Percentiles rank a stretch among this genome's conserved stretches.
phyloP scores from a whole-genome alignment of 2,797 vertebrate genomes.

The Serranus cabrilla region DNA sequence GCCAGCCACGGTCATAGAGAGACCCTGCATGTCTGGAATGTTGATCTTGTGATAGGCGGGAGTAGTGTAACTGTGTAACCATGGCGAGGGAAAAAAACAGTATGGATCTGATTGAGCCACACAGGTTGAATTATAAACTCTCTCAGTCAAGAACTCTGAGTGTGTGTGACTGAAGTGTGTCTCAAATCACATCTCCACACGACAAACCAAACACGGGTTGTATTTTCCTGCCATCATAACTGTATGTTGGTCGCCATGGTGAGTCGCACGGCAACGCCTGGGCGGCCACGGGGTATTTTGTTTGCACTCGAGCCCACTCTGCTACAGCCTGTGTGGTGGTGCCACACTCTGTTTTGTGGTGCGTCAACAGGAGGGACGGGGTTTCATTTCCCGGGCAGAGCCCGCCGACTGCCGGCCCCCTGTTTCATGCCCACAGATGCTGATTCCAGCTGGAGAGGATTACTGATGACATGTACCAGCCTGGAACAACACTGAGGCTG shows the following conservation, averaged over 20 bases:
- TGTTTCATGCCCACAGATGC: slow-evolving; percentile 64
- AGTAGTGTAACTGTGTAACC: slow-evolving; percentile 43
- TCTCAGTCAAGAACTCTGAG: slow-evolving; percentile 23
- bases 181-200: slow-evolving; percentile 44
- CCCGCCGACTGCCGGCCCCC: slow-evolving; percentile 34
- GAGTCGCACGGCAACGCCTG: slow-evolving; percentile 63
- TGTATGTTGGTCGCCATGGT: slow-evolving; percentile 70
- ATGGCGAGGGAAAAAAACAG: slow-evolving; percentile 31
- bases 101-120: slow-evolving; percentile 50
- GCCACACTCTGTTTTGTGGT: slow-evolving; percentile 48
- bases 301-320: slow-evolving; percentile 59
- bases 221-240: slow-evolving; percentile 65
- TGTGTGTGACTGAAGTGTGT: slow-evolving; percentile 40
- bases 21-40: slow-evolving; percentile 52
- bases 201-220: slow-evolving; percentile 35
- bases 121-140: slow-evolving; percentile 51
- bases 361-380: slow-evolving; percentile 32
- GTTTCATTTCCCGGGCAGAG: slow-evolving; percentile 49
- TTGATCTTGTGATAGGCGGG: slow-evolving; percentile 64
- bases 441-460: slow-evolving; percentile 78
- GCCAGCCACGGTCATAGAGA: slow-evolving; percentile 39
- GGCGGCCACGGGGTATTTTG: slow-evolving; percentile 67
- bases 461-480: slow-evolving; percentile 76
- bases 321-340: slow-evolving; percentile 47
- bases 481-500: slow-evolving; percentile 71